Conservation (phyloP, 2,113 vertebrate species). For the Nesogale talazaci region DNA sequence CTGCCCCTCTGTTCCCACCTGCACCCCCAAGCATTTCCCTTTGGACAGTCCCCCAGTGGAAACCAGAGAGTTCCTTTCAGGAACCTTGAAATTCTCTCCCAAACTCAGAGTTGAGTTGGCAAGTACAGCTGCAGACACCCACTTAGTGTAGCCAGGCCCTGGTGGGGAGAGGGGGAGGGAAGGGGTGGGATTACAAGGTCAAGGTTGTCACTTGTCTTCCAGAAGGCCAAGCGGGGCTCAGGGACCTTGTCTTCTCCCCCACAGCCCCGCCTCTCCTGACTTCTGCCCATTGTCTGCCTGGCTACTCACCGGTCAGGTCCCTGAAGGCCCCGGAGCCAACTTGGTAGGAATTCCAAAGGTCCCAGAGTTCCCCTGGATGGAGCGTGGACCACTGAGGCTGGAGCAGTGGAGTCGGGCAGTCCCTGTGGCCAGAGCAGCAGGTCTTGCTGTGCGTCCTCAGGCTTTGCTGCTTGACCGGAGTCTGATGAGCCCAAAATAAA, state of each 20-base stretch:
- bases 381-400: background rate
- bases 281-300: background rate
- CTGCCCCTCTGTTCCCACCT: background rate
- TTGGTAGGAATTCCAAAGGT: constrained; percentile 18
- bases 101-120: background rate
- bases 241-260: background rate
- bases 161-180: too few relatives aligned
- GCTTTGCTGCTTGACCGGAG: constrained; percentile 63
- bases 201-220: background rate
- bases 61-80: background rate
- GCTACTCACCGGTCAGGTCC: constrained; percentile 63
- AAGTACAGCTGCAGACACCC: background rate
- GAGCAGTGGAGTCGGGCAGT: background rate
- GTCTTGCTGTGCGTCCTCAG: constrained; percentile 47
- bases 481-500: constrained; percentile 77
- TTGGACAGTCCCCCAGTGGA: background rate
- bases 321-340: background rate
- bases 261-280: background rate
- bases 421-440: background rate
- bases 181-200: background rate
- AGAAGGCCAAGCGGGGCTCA: background rate
- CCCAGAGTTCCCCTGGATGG: background rate
- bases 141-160: background rate
- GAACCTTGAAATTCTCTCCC: background rate
- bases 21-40: background rate